A percentile compares a stretch with the other conserved stretches of the same genome.
phyloP scores from a whole-genome alignment of 1,140 invertebrate species.

The Mercenaria mercenaria region DNA sequence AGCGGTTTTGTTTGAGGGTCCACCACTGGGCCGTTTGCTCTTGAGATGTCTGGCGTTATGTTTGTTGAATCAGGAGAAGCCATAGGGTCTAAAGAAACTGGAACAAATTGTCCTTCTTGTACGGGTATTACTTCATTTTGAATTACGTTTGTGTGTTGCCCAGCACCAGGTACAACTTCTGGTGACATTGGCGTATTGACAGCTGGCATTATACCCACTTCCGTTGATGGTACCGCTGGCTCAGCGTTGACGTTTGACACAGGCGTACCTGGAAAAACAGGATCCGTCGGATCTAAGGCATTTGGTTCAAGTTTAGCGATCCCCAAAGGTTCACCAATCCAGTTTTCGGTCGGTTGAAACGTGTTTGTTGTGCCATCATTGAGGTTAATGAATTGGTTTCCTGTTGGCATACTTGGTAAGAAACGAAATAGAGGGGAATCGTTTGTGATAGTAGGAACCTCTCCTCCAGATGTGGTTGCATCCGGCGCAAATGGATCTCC shows the following conservation, averaged over 20 bases:
- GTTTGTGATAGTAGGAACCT: neutral
- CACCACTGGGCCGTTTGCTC: too few species aligned
- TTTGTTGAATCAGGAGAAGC: too few species aligned
- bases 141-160: neutral
- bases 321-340: slow-evolving; percentile 6
- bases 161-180: neutral
- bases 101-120: too few species aligned
- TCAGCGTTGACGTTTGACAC: neutral
- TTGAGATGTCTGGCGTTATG: too few species aligned
- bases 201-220: neutral
- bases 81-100: too few species aligned
- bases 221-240: neutral
- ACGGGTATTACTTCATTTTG: neutral
- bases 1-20: too few species aligned
- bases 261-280: neutral
- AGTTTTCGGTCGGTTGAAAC: slow-evolving; percentile 4
- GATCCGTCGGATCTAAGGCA: neutral
- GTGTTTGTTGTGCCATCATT: neutral
- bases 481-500: neutral
- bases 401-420: neutral
- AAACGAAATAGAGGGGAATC: neutral
- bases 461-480: neutral
- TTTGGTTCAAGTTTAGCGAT: neutral
- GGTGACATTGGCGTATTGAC: neutral
- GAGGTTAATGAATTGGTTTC: neutral